Base-by-base conservation (phyloP, 2,113 vertebrate genomes). In the Acrocephalus kingi region DNA sequence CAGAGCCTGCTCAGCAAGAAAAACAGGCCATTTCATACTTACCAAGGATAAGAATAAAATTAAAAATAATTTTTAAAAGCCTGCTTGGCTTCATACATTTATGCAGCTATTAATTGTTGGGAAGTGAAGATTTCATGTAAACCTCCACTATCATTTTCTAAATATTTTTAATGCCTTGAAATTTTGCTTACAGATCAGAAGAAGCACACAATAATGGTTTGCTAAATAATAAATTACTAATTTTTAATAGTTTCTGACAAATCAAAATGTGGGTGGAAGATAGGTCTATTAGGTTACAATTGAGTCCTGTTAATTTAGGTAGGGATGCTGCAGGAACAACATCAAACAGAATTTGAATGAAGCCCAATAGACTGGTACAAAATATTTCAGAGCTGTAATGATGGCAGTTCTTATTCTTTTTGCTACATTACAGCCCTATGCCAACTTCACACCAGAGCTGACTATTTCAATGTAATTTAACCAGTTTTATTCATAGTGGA, bases 171-270 rank as follows among this genome's bases (percentile, higher is more conserved):
- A 22, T 66, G 21, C 24, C n/a, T 41, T 39, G 61, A 22, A 77
- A 19, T 84, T 95, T 90, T 96, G 78, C 55, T 79, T 88, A 84
- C 35, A 72, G 67, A 82, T 49, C 88, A 93, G 43, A 88, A 21
- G 45, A 94, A 84, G 80, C 14, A 58, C 10, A 84, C 15, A 90
- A 52, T 61, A 45, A 52, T 55, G 8, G 55, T 85, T 46, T 89
- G 17, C 80, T 87, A 81, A 89, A 94, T 88, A 95, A 83, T 80
- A 71, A 45, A 92, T 87, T 15, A 78, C 76, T 75, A 27, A 27
- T 58, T 84, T 89, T 72, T 64, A 80, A 39, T 28, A 56, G 45
- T 68, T 95, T 64, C 45, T 78, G 61, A 75, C 61, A 87, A 90
- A 82, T 78, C 45, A n/a, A 88, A 74, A 41, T n/a, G 25, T 61